phyloP scores from a whole-genome alignment of 2,888 invertebrate species.

The Kuschelorhynchus macadamiae region DNA sequence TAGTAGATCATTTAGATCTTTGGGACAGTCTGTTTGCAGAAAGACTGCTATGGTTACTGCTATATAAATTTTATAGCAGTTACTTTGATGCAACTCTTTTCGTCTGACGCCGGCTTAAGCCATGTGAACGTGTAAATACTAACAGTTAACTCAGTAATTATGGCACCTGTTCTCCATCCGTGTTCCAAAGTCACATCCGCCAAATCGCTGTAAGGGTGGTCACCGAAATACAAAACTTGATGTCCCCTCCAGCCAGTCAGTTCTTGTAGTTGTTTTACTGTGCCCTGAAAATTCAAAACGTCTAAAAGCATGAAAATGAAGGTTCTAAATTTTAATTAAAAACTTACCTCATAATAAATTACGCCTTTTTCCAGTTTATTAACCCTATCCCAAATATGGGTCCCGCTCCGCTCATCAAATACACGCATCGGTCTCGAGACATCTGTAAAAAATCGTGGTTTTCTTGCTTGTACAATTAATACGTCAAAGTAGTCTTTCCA shows the following conservation, averaged over 20 bases:
- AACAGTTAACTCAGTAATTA: constrained; percentile 94
- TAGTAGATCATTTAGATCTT: no score
- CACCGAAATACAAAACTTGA: constrained; percentile 96
- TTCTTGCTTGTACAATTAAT: constrained; percentile 94
- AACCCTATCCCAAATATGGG: constrained; percentile 94
- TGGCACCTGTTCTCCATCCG: constrained; percentile 98
- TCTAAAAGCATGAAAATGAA: neutral
- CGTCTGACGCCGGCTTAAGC: no score
- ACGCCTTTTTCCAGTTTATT: constrained; percentile 87
- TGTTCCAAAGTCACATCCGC: constrained; percentile 96
- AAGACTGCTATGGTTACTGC: no score
- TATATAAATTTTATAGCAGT: no score
- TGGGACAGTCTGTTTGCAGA: no score
- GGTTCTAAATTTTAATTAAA: neutral
- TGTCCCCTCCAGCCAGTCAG: constrained; percentile 94
- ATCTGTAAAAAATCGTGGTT: constrained; percentile 96
- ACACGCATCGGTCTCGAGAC: constrained; percentile 91
- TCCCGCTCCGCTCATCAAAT: constrained; percentile 85
- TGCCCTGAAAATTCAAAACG: constrained; percentile 79
- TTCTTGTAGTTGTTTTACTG: constrained; percentile 90
- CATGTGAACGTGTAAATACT: constrained; percentile 57
- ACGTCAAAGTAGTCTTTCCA: constrained; percentile 96
- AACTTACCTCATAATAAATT: constrained; percentile 88
- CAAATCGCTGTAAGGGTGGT: constrained; percentile 97
- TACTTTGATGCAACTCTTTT: no score